A percentile compares a stretch with the other conserved stretches of the same genome.
These are phyloP conservation scores for Lasaia peninsularis DNA, from an alignment of 1,140 invertebrate species.

Conservation along the genomic window DNA sequence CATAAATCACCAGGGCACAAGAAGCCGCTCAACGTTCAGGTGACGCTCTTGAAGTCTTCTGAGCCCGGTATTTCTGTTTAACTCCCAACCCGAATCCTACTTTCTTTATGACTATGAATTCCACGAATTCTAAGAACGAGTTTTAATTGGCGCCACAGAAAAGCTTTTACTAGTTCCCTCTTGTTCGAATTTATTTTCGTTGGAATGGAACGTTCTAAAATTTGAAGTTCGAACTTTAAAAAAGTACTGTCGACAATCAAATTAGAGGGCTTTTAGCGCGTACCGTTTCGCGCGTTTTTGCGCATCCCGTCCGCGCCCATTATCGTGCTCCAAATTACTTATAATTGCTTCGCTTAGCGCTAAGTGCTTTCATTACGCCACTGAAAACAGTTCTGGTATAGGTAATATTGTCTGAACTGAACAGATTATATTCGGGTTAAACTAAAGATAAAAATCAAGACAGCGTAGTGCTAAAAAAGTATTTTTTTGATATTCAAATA, in stretches of 20 bases:
- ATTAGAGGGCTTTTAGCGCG: slow-evolving; percentile 74
- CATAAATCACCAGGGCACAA: slow-evolving; percentile 78
- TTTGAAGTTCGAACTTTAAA: slow-evolving; percentile 49
- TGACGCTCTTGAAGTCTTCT: slow-evolving; percentile 64
- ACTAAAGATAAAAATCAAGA: no score
- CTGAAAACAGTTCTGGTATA: slow-evolving; percentile 48
- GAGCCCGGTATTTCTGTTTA: slow-evolving; percentile 63
- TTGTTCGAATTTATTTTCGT: slow-evolving; percentile 30
- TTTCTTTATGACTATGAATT: slow-evolving; percentile 69
- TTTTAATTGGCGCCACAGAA: slow-evolving; percentile 62
- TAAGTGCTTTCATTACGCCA: slow-evolving; percentile 73
- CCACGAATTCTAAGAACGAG: slow-evolving; percentile 47
- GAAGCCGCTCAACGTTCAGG: slow-evolving; percentile 64
- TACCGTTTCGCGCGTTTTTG: slow-evolving; percentile 70
- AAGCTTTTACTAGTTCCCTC: slow-evolving; percentile 36
- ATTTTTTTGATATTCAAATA: no score
- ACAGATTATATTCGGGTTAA: no score
- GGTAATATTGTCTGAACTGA: slow-evolving; percentile 39
- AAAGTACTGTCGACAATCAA: slow-evolving; percentile 67
- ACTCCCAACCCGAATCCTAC: slow-evolving; percentile 53
- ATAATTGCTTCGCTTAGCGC: slow-evolving; percentile 75
- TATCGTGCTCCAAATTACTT: slow-evolving; percentile 70
- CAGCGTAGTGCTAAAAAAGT: no score
- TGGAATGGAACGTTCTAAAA: slow-evolving; percentile 22
- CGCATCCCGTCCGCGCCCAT: slow-evolving; percentile 66